Evolutionary conservation across 2,888 invertebrate genomes (phyloP), one percentile per base, ranked within the genome.

Genomic region (Morpho helenor): DNA sequence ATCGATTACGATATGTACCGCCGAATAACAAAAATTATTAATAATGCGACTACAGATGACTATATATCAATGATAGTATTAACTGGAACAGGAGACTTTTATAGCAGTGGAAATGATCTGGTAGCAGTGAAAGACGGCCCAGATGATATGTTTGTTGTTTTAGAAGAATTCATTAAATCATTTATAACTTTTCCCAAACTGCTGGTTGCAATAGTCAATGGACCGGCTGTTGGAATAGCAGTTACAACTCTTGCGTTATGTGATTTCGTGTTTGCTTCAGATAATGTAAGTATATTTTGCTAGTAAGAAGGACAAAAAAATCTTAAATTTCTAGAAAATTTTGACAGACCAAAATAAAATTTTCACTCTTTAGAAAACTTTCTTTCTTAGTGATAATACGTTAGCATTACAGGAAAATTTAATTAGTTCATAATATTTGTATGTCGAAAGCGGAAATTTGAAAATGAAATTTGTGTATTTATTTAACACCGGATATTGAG

Each of bases 171-270:
- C 84, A 92, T 98, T 2, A 88, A 92, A 60, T 91, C 96, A 0
- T 94, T 97, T 68, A 96, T 98, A 65, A 93, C 94, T 66, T 98
- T 96, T 79, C 96, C 97, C 0, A 99, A 99, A 84, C 85, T 98
- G 43, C 78, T 99, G 48, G 92, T 99, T 64, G 96, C 95, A 9
- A 87, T 98, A 59, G 94, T 99, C 0, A 98, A 99, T 91, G 99
- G 99, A 2, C 98, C 98, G 47, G 97, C 98, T 9, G 94, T 99
- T 68, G 99, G 99, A 39, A 94, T 99, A 68, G 95, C 95, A 47
- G 95, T 95, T 3, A 99, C 99, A 0, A 94, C 95, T 8, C 87
- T 97, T 53, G 95, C 94, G 0, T 89, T 99, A 1, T 97, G 95
- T 87, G 99, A 99, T 90, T 91, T 96, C 59, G 95, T 98, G 7